These are phyloP conservation scores for Micronycteris hirsuta DNA, from an alignment of 2,113 vertebrate genomes.

Conservation along the genomic window DNA sequence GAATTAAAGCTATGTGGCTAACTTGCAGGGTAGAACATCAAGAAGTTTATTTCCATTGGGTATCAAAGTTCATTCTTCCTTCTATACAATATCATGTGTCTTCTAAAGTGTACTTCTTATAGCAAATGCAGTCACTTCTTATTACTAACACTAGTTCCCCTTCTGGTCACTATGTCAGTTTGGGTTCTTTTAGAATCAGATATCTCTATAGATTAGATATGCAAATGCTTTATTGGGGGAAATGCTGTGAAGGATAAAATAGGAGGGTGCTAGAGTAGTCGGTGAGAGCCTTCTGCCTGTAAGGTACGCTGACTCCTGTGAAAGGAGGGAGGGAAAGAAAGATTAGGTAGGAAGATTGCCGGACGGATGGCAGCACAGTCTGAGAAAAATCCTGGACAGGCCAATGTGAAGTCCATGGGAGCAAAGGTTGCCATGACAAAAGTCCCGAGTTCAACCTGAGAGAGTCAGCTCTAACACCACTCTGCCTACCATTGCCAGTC, in stretches of 20 bases:
- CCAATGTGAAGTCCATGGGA: not conserved
- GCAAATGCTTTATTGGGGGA: not conserved
- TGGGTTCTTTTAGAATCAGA: not conserved
- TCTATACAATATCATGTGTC: not conserved
- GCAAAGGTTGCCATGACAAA: accelerated
- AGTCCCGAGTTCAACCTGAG: not conserved
- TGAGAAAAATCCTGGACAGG: not conserved
- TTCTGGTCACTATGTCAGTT: not conserved
- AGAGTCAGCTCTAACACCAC: not conserved
- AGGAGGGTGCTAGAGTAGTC: not conserved
- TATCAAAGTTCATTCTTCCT: not conserved
- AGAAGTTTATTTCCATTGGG: not conserved
- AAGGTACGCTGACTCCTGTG: not conserved
- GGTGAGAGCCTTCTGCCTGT: accelerated
- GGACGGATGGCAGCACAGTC: not conserved
- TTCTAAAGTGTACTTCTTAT: not conserved
- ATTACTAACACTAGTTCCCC: not conserved
- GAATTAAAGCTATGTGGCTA: not conserved
- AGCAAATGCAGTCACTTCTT: not conserved
- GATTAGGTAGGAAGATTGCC: not conserved
- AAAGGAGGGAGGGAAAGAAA: not conserved
- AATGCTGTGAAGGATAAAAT: not conserved
- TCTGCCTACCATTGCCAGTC: no score
- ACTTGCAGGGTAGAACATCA: not conserved
- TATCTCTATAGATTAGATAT: not conserved